phyloP scores from a whole-genome alignment of 2,888 invertebrate genomes.

The Tryphoninae sp. region DNA sequence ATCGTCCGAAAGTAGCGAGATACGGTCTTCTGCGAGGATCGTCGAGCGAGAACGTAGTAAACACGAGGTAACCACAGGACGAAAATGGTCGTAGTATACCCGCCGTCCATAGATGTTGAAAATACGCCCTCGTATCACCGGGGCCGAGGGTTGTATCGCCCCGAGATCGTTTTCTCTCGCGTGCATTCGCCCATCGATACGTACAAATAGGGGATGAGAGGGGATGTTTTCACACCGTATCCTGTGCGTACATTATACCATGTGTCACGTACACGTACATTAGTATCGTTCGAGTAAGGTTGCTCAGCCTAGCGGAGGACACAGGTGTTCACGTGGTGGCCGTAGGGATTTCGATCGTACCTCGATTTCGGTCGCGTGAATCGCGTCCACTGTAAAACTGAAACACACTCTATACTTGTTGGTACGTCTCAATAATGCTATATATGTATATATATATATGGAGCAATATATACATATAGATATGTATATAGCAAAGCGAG shows the following conservation, averaged over 20 bases:
- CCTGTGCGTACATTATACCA: slow-evolving; percentile 22
- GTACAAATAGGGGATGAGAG: background rate
- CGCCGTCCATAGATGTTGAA: slow-evolving; percentile 12
- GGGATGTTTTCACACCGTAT: slow-evolving; percentile 33
- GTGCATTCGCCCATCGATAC: background rate
- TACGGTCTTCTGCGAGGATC: slow-evolving; percentile 5
- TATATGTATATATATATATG: background rate
- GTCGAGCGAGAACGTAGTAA: slow-evolving; percentile 23
- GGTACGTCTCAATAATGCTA: slow-evolving; percentile 4
- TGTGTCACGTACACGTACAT: background rate
- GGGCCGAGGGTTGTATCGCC: slow-evolving; percentile 51
- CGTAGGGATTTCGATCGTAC: slow-evolving; percentile 34
- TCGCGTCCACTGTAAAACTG: background rate
- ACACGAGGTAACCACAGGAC: slow-evolving; percentile 30
- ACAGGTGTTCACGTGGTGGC: slow-evolving; percentile 62
- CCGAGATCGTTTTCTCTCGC: slow-evolving; percentile 59
- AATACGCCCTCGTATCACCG: slow-evolving; percentile 1
- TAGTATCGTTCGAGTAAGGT: slow-evolving; percentile 15
- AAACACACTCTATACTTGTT: slow-evolving; percentile 12
- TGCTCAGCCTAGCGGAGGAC: slow-evolving; percentile 27
- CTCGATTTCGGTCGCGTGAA: slow-evolving; percentile 41
- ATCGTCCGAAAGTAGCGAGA: slow-evolving; percentile 43
- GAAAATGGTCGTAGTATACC: slow-evolving; percentile 36
- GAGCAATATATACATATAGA: background rate
- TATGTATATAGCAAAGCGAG: background rate